Evolutionary conservation across 1,140 invertebrate species (phyloP), one percentile per base, ranked within the genome.

Genomic region (Trichomalopsis sarcophagae): DNA sequence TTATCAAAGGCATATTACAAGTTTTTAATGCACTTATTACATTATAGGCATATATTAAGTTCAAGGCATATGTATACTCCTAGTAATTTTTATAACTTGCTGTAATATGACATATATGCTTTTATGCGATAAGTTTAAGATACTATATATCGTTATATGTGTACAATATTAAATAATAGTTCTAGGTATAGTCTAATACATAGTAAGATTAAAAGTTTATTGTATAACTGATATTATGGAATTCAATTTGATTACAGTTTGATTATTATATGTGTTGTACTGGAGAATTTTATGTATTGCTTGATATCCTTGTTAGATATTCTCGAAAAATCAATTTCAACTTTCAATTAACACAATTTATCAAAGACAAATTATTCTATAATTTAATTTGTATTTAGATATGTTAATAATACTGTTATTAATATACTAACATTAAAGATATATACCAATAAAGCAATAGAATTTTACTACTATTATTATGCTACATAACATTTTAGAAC

Each of bases 1-100:
- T 50, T 50, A 50, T 71, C n/a, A 55, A 84, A 84, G 47, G 82
- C 82, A 79, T 76, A 44, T 36, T 74, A 36, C n/a, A 30, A 21
- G 30, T 82, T 74, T 17, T 55, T 62, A 62, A 62, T 62, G 55
- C 55, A 62, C 55, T n/a, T n/a, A n/a, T 62, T 62, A n/a, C 7
- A 17, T 5, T 55, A 55, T 55, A 62, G 55, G 55, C 55, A 62
- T 62, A 14, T 4, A 62, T 62, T 62, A 62, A 17, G 7, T 62
- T 62, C 55, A 62, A 62, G 55, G 55, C 55, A 7, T 27, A 27
- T n/a, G 2, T 7, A 21, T 62, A 44, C 40, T 62, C 17, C 5
- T 62, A 62, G 5, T 5, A 62, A 62, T 62, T 4, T 62, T 4
- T 4, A 6, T n/a, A 62, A 62, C 21, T 62, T 4, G 33, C 5